These are phyloP conservation scores for Heteromyza rotundicornis DNA, from an alignment of 2,888 invertebrate species.

Conservation along the genomic window DNA sequence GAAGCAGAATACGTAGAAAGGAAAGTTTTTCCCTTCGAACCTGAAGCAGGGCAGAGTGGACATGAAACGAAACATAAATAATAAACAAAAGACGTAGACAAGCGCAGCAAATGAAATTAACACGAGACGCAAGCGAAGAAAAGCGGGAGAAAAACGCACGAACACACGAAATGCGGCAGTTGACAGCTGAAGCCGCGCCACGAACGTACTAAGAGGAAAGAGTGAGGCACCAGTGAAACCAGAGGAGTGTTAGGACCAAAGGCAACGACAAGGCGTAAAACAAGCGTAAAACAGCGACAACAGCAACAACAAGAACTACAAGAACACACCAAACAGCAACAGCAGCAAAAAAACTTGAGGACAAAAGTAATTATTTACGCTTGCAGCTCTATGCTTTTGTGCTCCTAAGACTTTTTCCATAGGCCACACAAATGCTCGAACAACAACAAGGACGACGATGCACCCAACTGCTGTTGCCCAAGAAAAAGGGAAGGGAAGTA, in stretches of 20 bases:
- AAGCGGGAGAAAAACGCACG: not conserved
- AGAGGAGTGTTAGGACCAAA: not conserved
- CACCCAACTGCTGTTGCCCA: slow-evolving; percentile 35
- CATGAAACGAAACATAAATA: not conserved
- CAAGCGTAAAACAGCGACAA: slow-evolving; percentile 19
- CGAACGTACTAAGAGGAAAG: not conserved
- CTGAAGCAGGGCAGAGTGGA: not conserved
- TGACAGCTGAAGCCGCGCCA: not conserved
- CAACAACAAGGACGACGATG: not conserved
- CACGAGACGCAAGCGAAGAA: not conserved
- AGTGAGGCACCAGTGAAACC: not conserved
- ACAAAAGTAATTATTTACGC: slow-evolving; percentile 54
- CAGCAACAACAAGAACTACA: slow-evolving; percentile 6
- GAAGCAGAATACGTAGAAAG: not conserved
- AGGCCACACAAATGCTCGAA: slow-evolving; percentile 9
- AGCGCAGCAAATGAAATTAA: not conserved
- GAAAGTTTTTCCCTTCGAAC: not conserved
- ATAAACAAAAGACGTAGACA: slow-evolving; percentile 3
- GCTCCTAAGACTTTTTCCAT: not conserved
- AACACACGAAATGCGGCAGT: not conserved
- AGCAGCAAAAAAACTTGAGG: slow-evolving; percentile 22
- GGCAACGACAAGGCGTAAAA: not conserved
- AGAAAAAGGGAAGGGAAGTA: not conserved
- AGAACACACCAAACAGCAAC: not conserved
- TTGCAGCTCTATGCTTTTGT: too few species aligned